Evolutionary conservation across 2,888 invertebrate genomes (phyloP).

Genomic region (Apamea monoglypha): DNA sequence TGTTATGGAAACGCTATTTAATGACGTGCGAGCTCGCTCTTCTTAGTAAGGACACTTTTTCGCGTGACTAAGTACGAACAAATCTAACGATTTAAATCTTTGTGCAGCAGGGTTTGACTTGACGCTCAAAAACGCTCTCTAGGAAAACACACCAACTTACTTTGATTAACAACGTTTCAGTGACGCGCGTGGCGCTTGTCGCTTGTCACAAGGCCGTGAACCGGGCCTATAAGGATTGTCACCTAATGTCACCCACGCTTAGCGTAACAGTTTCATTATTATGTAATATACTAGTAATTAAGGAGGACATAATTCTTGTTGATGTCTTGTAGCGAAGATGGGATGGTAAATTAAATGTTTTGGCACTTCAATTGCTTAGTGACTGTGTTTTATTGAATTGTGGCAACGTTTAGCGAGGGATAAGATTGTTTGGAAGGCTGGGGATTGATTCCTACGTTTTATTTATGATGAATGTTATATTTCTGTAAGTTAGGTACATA

Average conservation of each 20-base stretch:
- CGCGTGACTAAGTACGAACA: not conserved
- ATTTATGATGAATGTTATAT: not conserved
- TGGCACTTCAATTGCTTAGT: slow-evolving; percentile 34
- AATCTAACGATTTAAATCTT: not conserved
- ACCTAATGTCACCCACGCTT: slow-evolving; percentile 10
- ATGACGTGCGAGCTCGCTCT: not conserved
- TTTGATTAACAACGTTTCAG: not conserved
- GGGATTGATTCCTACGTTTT: not conserved
- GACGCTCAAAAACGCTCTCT: not conserved
- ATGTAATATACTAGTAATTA: slow-evolving; percentile 53
- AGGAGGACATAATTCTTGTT: slow-evolving; percentile 45
- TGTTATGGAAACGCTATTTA: not conserved
- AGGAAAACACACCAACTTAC: not conserved
- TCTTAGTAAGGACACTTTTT: not conserved
- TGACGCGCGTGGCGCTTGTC: not conserved
- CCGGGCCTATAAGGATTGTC: not conserved
- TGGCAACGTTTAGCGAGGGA: not conserved
- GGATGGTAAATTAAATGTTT: slow-evolving; percentile 35
- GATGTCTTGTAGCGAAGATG: slow-evolving; percentile 32
- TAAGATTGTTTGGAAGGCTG: not conserved
- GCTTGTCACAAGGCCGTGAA: not conserved
- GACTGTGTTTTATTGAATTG: slow-evolving; percentile 4
- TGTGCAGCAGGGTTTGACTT: not conserved
- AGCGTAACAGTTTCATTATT: slow-evolving; percentile 54
- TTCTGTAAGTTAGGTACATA: not conserved